These are phyloP conservation scores for Limnothrissa miodon DNA, from an alignment of 2,113 vertebrate species.

Conservation along the genomic window DNA sequence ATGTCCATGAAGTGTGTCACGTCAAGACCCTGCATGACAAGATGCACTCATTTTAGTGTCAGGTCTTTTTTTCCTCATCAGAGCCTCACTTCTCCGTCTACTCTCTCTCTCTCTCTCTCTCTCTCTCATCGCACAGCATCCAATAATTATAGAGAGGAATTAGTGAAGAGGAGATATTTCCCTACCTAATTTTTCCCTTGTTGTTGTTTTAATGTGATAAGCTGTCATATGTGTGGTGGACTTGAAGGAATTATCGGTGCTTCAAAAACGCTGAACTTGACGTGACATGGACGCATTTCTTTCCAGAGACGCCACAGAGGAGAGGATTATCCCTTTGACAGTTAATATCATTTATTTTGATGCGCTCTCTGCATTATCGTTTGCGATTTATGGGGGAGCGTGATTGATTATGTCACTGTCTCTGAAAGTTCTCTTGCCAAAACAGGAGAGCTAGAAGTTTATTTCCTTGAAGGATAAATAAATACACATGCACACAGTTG, in stretches of 20 bases:
- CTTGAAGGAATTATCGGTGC: constrained; percentile 53
- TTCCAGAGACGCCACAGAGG: neutral
- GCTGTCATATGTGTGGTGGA: constrained; percentile 51
- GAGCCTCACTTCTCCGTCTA: constrained; percentile 27
- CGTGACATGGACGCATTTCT: neutral
- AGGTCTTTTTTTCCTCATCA: constrained; percentile 47
- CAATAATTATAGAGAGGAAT: constrained; percentile 51
- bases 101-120: constrained; percentile 27
- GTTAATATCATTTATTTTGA: constrained; percentile 18
- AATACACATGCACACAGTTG: neutral
- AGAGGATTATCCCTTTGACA: constrained; percentile 2
- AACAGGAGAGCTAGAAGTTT: neutral
- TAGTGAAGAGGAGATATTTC: constrained; percentile 1
- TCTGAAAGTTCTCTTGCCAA: neutral
- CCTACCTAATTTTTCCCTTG: constrained; percentile 36
- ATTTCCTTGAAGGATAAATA: neutral
- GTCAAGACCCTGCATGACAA: constrained; percentile 46
- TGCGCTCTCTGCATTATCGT: constrained; percentile 1
- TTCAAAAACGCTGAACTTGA: constrained; percentile 32
- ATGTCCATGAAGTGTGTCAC: constrained; percentile 64
- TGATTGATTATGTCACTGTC: constrained; percentile 15
- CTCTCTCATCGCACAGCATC: constrained; percentile 16
- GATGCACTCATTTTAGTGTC: constrained; percentile 52
- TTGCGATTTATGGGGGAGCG: neutral
- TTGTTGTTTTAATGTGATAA: constrained; percentile 57